Evolutionary conservation across 2,888 invertebrate genomes (phyloP).

Genomic region (Caenorhabditis uteleia): DNA sequence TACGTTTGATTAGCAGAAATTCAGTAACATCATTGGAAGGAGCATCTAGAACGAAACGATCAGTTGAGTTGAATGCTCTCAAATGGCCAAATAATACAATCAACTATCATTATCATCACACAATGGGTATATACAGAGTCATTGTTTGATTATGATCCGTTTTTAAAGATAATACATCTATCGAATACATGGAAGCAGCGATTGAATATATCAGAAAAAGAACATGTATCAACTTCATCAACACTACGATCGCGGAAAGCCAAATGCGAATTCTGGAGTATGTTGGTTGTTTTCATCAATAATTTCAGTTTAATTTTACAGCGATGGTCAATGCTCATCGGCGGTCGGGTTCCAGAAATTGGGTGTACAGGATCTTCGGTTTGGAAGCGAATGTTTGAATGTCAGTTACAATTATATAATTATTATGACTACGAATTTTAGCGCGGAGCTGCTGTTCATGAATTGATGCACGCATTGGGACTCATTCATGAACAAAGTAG

Average conservation of each 20-base stretch:
- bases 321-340: conserved; percentile 12
- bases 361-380: conserved; percentile 18
- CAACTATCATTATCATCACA: conserved; percentile 1
- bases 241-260: neutral
- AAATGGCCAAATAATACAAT: neutral
- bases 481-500: conserved; percentile 58
- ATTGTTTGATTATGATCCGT: too few species aligned
- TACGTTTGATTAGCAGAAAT: too few species aligned
- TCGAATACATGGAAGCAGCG: neutral
- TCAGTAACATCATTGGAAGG: too few species aligned
- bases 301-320: too few species aligned
- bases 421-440: too few species aligned
- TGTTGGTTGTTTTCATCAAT: too few species aligned
- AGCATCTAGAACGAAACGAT: too few species aligned
- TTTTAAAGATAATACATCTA: neutral
- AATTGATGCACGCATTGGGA: conserved; percentile 62
- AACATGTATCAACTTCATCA: neutral
- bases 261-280: neutral
- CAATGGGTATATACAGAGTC: too few species aligned
- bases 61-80: neutral
- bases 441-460: conserved; percentile 40
- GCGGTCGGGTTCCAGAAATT: conserved; percentile 29
- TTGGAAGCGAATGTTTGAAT: conserved; percentile 19
- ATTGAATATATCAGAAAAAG: neutral
- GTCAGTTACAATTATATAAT: too few species aligned